These are phyloP conservation scores for Strigops habroptila DNA, from an alignment of 2,113 vertebrate genomes.

Conservation along the genomic window DNA sequence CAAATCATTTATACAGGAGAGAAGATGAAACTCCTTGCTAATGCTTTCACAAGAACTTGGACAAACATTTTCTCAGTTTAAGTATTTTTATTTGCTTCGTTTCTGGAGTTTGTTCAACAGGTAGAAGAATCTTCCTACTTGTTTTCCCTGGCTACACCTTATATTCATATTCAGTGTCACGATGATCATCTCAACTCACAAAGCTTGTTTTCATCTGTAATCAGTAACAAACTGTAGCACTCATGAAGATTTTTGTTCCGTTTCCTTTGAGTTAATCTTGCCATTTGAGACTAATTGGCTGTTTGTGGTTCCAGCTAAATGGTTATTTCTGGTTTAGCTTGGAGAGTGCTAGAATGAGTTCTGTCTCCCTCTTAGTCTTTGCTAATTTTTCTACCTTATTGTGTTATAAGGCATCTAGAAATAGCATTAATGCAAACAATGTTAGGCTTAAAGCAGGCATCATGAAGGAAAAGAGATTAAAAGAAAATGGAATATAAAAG, in stretches of 20 bases:
- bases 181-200: background rate
- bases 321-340: background rate
- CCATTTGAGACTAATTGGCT: background rate
- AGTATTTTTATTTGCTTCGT: background rate
- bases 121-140: background rate
- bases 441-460: background rate
- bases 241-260: background rate
- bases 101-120: background rate
- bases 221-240: background rate
- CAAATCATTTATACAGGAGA: background rate
- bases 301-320: background rate
- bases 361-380: background rate
- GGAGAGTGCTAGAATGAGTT: background rate
- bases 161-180: background rate
- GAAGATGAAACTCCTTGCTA: background rate
- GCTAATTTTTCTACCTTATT: conserved; percentile 7
- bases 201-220: background rate
- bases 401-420: conserved; percentile 2
- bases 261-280: background rate
- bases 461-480: conserved; percentile 18
- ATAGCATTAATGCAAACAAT: background rate
- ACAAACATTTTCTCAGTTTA: background rate
- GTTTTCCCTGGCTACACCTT: background rate
- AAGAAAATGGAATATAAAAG: conserved; percentile 22
- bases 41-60: background rate